Evolutionary conservation across 2,113 vertebrate genomes (phyloP), one percentile per base, ranked within the genome.

Genomic region (Erythrolamprus reginae): DNA sequence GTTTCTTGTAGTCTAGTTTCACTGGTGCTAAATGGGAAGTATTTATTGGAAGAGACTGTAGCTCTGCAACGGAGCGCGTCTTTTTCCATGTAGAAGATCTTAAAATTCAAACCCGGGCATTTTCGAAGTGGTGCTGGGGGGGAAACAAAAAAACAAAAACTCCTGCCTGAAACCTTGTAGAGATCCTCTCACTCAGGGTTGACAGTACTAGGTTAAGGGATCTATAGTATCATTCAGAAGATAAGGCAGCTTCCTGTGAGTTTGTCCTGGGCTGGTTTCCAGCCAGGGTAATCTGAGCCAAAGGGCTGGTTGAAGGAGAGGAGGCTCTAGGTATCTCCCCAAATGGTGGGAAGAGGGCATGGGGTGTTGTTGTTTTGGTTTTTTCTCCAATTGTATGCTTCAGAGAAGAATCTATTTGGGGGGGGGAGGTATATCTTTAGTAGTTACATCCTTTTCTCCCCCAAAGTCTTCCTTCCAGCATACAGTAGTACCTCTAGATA

Each of bases 11-110:
- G 83, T 58, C 87, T 51, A n/a, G 82, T 85, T 84, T 86, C 92
- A 85, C 58, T 91, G 92, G 92, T 92, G 92, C 92, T 92, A 91
- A 51, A 50, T 23, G 52, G 87, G 84, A 42, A 38, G 28, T 77
- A 77, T 77, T 77, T 77, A 77, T 77, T 42, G 70, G 70, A 38
- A 77, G 70, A 77, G 70, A 21, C 70, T 42, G 65, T 70, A 77
- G 70, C 70, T 77, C 70, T 9, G 9, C 19, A 33, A 77, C 17
- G 1, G 61, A 33, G 33, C 21, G 4, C 70, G 10, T 77, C 70
- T 77, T 77, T 77, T 77, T 42, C 70, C 70, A 77, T 38, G 70
- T 42, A 77, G 70, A 77, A 77, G 70, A 77, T 77, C 70, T 77
- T 77, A 77, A 77, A 77, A 77, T 42, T 42, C 33, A 77, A 77